These are phyloP conservation scores for Meloidogyne chitwoodi DNA, from an alignment of 1,140 invertebrate genomes.

Conservation along the genomic window DNA sequence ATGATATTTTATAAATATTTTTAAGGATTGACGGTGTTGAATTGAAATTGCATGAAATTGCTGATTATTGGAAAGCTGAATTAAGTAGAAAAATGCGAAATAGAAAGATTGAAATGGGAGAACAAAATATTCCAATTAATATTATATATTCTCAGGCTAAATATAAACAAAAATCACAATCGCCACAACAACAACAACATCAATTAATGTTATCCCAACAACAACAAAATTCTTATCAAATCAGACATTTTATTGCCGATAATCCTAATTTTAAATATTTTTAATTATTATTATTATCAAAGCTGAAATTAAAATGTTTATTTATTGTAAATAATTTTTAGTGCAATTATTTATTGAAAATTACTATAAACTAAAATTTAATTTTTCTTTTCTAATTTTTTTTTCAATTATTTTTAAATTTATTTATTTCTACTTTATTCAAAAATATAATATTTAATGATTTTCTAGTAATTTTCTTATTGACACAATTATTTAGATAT, in stretches of 20 bases:
- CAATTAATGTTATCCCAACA: neutral
- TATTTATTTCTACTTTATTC: too few species aligned
- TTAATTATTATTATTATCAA: neutral
- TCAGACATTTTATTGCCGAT: neutral
- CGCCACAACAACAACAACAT: neutral
- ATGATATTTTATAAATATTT: neutral
- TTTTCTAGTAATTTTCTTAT: too few species aligned
- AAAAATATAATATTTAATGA: too few species aligned
- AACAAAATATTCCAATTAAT: neutral
- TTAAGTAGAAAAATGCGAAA: slow-evolving; percentile 16
- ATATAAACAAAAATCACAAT: neutral
- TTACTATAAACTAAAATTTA: too few species aligned
- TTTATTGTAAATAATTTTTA: too few species aligned
- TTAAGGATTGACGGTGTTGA: slow-evolving; percentile 26
- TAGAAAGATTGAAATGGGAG: neutral
- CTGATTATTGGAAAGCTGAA: slow-evolving; percentile 34
- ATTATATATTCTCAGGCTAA: neutral
- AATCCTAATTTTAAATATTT: neutral
- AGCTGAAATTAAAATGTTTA: too few species aligned
- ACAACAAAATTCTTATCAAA: neutral
- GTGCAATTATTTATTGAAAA: too few species aligned
- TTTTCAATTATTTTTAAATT: too few species aligned
- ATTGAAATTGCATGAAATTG: slow-evolving; percentile 48
- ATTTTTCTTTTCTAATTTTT: too few species aligned
- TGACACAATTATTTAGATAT: too few species aligned